Percentiles rank a stretch among this genome's conserved stretches.
phyloP scores from a whole-genome alignment of 1,140 invertebrate genomes.

The Notospermus geniculatus region DNA sequence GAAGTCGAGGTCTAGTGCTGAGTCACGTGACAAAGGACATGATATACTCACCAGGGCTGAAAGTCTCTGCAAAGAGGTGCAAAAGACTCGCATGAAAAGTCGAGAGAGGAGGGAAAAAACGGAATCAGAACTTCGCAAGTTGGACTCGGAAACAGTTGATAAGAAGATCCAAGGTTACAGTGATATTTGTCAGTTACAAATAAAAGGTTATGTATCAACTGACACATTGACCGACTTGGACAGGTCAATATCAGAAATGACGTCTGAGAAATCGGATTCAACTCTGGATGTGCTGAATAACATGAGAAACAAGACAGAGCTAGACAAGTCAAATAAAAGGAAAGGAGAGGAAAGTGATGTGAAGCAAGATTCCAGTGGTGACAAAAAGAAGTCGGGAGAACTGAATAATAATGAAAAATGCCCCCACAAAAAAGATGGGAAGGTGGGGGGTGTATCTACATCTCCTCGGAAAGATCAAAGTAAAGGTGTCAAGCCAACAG shows the following conservation, averaged over 20 bases:
- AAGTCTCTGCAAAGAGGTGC: not conserved
- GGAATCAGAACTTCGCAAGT: not conserved
- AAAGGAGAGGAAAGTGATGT: too few species aligned
- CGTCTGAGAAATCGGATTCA: too few species aligned
- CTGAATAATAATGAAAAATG: not conserved
- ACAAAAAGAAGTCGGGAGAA: not conserved
- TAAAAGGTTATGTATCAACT: not conserved
- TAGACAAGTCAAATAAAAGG: too few species aligned
- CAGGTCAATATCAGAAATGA: too few species aligned
- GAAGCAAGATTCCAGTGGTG: too few species aligned
- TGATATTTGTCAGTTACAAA: constrained; percentile 2
- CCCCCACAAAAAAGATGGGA: not conserved
- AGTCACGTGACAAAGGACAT: not conserved
- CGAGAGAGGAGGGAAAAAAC: too few species aligned
- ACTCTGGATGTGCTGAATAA: not conserved
- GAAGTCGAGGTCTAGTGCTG: too few species aligned
- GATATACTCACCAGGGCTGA: not conserved
- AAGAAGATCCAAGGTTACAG: constrained; percentile 4
- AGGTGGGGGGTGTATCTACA: not conserved
- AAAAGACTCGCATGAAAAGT: not conserved
- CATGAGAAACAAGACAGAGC: too few species aligned
- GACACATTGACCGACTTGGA: too few species aligned
- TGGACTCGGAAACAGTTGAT: not conserved
- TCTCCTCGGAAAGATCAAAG: not conserved
- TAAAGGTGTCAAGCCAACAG: not conserved